A percentile compares a stretch with the other conserved stretches of the same genome.
phyloP scores from a whole-genome alignment of 2,888 invertebrate genomes.

The Notodonta ziczac region DNA sequence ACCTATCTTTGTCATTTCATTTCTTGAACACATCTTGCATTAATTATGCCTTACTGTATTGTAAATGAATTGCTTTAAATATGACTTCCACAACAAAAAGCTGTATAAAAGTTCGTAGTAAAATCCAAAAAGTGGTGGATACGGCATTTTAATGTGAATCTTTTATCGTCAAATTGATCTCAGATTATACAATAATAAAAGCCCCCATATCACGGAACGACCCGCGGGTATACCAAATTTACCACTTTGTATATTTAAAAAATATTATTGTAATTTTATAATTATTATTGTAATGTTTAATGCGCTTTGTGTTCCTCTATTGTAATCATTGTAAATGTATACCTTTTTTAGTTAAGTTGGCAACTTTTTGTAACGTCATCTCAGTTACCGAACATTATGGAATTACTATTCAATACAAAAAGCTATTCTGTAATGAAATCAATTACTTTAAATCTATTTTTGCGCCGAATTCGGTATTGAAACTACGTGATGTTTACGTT shows the following conservation, averaged over 20 bases:
- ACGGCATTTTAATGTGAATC: constrained; percentile 55
- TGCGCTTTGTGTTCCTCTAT: constrained; percentile 78
- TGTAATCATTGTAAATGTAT: constrained; percentile 63
- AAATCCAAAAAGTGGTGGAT: constrained; percentile 24
- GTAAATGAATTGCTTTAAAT: constrained; percentile 3
- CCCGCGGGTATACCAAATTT: constrained; percentile 76
- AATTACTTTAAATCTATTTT: no score
- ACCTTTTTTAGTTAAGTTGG: constrained; percentile 37
- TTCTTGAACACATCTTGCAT: background rate
- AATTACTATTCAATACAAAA: constrained; percentile 22
- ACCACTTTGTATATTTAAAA: constrained; percentile 70
- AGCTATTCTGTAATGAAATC: background rate
- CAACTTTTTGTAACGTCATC: constrained; percentile 26
- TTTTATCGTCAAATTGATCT: constrained; percentile 71
- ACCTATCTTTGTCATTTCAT: background rate
- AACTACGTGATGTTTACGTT: no score
- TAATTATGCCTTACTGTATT: background rate
- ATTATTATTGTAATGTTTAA: constrained; percentile 52
- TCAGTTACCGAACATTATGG: constrained; percentile 22
- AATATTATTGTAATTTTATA: constrained; percentile 19
- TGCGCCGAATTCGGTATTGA: no score
- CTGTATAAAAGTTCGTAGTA: constrained; percentile 11
- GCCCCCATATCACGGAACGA: constrained; percentile 57
- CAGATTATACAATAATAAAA: constrained; percentile 55
- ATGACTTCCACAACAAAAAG: constrained; percentile 12